Base-by-base conservation (phyloP, 1,140 invertebrate species). In the Drosophila littoralis region DNA sequence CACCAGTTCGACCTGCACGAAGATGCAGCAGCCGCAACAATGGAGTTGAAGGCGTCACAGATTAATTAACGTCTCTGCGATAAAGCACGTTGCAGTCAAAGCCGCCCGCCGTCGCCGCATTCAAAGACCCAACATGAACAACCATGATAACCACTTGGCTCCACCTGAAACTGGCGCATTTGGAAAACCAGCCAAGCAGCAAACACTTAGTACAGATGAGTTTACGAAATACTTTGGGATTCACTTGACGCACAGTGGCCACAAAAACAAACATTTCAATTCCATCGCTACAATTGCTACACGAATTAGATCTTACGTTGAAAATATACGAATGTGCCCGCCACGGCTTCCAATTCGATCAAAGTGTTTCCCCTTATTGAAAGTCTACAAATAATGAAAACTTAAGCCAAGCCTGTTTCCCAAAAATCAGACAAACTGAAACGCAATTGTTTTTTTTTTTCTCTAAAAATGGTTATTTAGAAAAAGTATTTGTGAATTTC, bases 51-150 rank as follows among this genome's bases (percentile, higher is more conserved):
- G 81, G 77, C 81, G 63, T 68, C 81, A 74, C 69, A 88, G 83
- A 86, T 86, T 86, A 86, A 88, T 88, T 88, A 86, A 68, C 83
- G 79, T 88, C 83, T 83, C 60, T 78, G 76, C 72, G 83, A 86
- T 86, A 86, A 83, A 65, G 83, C 83, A 86, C 83, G 83, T 88
- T 71, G 79, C 60, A 75, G 38, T 46, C 60, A 40, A 55, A 75
- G 32, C 59, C n/a, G n/a, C 38, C 13, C 28, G 10, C 40, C 22
- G 22, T 32, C 54, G 33, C 43, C 54, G 33, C 43, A 58, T 43
- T 54, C 38, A 28, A 17, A 40, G 15, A 22, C 40, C 12, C 73
- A 60, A 77, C 72, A 66, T 81, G 66, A 57, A 59, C n/a, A 17
- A 36, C 35, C 35, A 63, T 57, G 33, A 50, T 50, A 71, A 67